Evolutionary conservation across 2,797 vertebrate genomes (phyloP), one percentile per base, ranked within the genome.

Genomic region (Lophius americanus): DNA sequence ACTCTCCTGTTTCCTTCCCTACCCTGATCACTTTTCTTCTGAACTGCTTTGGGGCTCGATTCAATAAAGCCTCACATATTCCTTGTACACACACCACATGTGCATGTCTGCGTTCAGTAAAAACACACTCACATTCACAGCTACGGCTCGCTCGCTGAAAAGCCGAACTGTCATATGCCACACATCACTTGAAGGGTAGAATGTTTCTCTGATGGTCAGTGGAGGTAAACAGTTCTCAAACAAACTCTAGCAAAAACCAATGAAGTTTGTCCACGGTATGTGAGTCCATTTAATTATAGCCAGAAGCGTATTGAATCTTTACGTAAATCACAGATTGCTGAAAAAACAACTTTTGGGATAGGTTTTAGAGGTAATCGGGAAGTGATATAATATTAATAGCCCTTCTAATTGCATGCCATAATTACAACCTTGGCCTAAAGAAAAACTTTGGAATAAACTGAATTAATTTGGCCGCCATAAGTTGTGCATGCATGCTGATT

Each of bases 361-460:
- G 84, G 64, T 86, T 87, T 89, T 68, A 68, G 42, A 14, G 81
- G 72, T 82, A 84, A 78, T 76, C 81, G 55, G 54, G 72, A 83
- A 75, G 76, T 69, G 60, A 88, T 91, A 78, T 82, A 88, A 89
- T 89, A 88, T 89, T 89, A 82, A 89, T 88, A 84, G 63, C 64
- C 61, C 58, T 73, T 79, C 74, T 92, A 91, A 92, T 92, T 92
- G 85, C 81, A 83, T 82, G 84, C 73, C 78, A 85, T 90, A 88
- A 90, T 92, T 89, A 89, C 78, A 90, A 86, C 86, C 74, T 82
- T 84, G 82, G 84, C 81, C 81, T 86, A 85, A 88, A 90, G 84
- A 90, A 86, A 90, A 78, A 67, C 72, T 89, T 79, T 79, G 72
- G 85, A 92, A 91, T 91, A 86, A 86, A 89, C 83, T 85, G 67